These are phyloP conservation scores for Heterotilapia buettikoferi DNA, from an alignment of 2,113 vertebrate species.

Conservation along the genomic window DNA sequence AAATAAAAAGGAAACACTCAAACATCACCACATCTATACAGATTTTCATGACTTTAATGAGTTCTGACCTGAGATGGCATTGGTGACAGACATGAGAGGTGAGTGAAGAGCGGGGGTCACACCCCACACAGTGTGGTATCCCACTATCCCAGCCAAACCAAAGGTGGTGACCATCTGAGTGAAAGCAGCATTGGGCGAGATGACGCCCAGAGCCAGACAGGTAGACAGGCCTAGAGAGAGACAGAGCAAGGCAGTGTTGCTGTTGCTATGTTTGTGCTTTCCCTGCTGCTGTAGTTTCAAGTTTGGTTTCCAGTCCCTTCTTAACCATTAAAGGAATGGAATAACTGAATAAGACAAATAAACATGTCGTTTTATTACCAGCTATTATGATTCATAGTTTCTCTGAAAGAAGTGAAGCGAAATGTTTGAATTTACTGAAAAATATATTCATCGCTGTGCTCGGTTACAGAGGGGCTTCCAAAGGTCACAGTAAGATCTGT, in stretches of 20 bases:
- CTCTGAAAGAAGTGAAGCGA: neutral
- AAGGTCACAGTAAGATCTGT: neutral
- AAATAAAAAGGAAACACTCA: neutral
- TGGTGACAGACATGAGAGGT: conserved; percentile 97
- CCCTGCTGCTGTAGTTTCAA: neutral
- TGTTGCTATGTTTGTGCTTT: neutral
- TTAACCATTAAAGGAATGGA: neutral
- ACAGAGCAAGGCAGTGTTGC: neutral
- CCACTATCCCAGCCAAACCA: conserved; percentile 90
- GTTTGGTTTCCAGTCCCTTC: neutral
- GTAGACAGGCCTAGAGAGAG: conserved; percentile 61
- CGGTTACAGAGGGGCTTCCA: neutral
- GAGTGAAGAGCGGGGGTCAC: conserved; percentile 95
- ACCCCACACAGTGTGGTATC: conserved; percentile 98
- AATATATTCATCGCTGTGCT: neutral
- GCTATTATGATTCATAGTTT: neutral
- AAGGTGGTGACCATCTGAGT: conserved; percentile 96
- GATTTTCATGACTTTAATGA: neutral
- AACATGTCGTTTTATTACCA: neutral
- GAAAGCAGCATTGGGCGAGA: conserved; percentile 84
- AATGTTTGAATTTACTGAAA: neutral
- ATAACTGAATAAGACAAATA: neutral
- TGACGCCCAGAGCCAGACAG: conserved; percentile 80
- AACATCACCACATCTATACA: neutral
- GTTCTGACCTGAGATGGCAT: conserved; percentile 91